phyloP scores from a whole-genome alignment of 1,140 invertebrate genomes.

The Diorhabda sublineata region DNA sequence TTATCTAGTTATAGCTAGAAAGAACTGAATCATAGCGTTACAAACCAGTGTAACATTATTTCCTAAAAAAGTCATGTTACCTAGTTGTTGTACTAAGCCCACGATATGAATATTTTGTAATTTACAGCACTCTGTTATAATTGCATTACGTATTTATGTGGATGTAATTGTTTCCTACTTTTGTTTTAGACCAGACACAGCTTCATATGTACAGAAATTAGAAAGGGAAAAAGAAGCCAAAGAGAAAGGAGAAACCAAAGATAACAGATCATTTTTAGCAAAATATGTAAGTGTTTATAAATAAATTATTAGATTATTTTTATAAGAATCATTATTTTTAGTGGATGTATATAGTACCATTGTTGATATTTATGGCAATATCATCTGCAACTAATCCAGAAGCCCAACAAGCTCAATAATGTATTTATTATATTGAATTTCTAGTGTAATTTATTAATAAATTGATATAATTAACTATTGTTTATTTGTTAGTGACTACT shows the following conservation, averaged over 20 bases:
- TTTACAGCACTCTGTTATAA: too few relatives aligned
- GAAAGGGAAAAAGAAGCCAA: slow-evolving; percentile 86
- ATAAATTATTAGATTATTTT: background rate
- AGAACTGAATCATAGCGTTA: too few relatives aligned
- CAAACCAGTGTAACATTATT: too few relatives aligned
- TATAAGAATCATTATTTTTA: slow-evolving; percentile 52
- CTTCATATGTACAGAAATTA: slow-evolving; percentile 85
- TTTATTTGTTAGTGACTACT: too few relatives aligned
- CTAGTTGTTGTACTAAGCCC: too few relatives aligned
- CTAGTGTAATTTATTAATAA: too few relatives aligned
- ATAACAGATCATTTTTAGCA: slow-evolving; percentile 89
- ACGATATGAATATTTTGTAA: too few relatives aligned
- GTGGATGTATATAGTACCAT: slow-evolving; percentile 95
- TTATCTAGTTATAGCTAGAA: too few relatives aligned
- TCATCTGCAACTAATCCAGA: slow-evolving; percentile 80
- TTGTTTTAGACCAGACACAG: slow-evolving; percentile 78
- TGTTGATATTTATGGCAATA: slow-evolving; percentile 78
- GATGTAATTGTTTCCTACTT: background rate
- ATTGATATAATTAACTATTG: too few relatives aligned
- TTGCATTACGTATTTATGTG: too few relatives aligned
- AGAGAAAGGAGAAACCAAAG: slow-evolving; percentile 83
- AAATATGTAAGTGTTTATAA: slow-evolving; percentile 83
- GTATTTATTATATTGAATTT: background rate
- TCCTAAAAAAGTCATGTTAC: too few relatives aligned
- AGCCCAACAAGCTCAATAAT: slow-evolving; percentile 32